phyloP scores from a whole-genome alignment of 2,113 vertebrate genomes.

The Kryptolebias marmoratus region DNA sequence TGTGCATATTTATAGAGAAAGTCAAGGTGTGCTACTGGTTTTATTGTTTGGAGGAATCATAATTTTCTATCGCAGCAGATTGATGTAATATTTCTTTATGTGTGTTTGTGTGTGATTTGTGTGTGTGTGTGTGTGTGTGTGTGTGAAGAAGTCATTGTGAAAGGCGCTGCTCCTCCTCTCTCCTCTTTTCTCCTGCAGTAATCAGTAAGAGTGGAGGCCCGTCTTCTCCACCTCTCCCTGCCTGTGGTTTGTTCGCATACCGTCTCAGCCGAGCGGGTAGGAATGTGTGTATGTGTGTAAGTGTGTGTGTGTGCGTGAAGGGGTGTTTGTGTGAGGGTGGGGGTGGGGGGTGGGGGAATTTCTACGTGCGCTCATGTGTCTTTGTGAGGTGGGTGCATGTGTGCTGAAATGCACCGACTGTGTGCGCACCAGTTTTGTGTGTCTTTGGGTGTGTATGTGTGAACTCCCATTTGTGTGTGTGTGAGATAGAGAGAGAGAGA shows the following conservation, averaged over 20 bases:
- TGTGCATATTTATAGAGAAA: not conserved
- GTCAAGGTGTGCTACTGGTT: not conserved
- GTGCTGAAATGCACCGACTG: conserved; percentile 38
- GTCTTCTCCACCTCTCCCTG: conserved; percentile 74
- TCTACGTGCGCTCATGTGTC: conserved; percentile 14
- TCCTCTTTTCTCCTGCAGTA: conserved; percentile 75
- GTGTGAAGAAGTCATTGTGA: conserved; percentile 33
- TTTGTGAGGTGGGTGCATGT: conserved; percentile 22
- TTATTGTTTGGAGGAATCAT: not conserved
- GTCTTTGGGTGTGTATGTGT: conserved; percentile 18
- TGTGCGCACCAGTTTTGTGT: conserved; percentile 22
- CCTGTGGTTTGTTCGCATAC: conserved; percentile 82
- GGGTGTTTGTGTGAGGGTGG: conserved; percentile 47
- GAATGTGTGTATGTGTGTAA: conserved; percentile 66
- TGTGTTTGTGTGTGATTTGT: not conserved
- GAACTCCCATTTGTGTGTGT: conserved; percentile 11
- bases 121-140: not conserved
- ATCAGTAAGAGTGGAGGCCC: conserved; percentile 76
- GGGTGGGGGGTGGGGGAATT: conserved; percentile 33
- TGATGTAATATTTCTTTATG: conserved; percentile 30
- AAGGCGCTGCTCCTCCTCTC: conserved; percentile 58
- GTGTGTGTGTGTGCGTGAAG: conserved; percentile 47
- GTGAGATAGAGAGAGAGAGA: conserved; percentile 11
- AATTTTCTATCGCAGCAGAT: conserved; percentile 1
- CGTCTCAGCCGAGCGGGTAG: conserved; percentile 70